These are phyloP conservation scores for Brachyistius frenatus DNA, from an alignment of 2,113 vertebrate species.

Conservation along the genomic window DNA sequence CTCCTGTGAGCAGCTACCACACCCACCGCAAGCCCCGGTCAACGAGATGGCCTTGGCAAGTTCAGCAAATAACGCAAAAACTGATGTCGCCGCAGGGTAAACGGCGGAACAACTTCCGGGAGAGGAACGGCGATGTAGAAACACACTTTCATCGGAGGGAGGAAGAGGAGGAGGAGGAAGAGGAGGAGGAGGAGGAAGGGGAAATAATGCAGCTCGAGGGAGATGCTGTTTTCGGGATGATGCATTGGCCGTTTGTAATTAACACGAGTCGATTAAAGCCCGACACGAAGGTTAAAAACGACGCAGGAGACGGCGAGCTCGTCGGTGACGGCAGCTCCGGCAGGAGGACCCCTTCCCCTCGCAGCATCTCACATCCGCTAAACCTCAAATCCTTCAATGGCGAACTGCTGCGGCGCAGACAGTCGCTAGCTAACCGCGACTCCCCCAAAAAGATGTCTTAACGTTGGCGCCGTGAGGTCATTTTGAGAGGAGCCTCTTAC, in stretches of 20 bases:
- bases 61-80: neutral
- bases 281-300: too few relatives aligned
- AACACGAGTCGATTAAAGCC: neutral
- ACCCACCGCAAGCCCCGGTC: slow-evolving; percentile 53
- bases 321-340: neutral
- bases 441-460: neutral
- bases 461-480: too few relatives aligned
- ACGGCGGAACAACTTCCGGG: neutral
- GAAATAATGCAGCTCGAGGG: too few relatives aligned
- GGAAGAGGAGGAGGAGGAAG: too few relatives aligned
- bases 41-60: slow-evolving; percentile 22
- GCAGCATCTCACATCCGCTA: slow-evolving; percentile 41
- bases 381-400: slow-evolving; percentile 16
- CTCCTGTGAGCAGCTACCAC: slow-evolving; percentile 60
- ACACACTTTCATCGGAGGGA: too few relatives aligned
- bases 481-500: slow-evolving; percentile 33
- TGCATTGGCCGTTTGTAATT: slow-evolving; percentile 15
- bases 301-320: too few relatives aligned
- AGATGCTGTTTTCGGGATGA: neutral
- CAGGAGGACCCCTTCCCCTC: neutral
- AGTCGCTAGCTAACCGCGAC: slow-evolving; percentile 18
- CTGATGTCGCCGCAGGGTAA: too few relatives aligned
- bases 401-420: slow-evolving; percentile 31
- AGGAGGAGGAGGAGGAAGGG: too few relatives aligned
- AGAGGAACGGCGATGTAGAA: neutral